Base-by-base conservation (phyloP, 1,140 invertebrate species). In the Aphaenogaster rudis region DNA sequence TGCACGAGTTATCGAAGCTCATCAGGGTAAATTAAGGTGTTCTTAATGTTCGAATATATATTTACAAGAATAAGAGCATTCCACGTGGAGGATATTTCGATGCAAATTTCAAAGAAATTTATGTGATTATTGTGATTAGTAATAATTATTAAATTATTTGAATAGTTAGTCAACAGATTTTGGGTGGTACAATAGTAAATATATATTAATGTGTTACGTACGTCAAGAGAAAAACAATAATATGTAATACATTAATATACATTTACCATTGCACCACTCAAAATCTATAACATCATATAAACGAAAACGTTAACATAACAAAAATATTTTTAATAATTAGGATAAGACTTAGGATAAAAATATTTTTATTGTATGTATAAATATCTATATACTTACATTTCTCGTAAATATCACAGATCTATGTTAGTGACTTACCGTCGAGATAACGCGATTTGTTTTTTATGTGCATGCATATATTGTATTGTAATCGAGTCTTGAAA, bases 1-100 rank as follows among this genome's bases (percentile, higher is more conserved):
- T 76, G 28, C 64, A 36, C 57, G 13, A 48, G 42, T 84, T 84
- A 84, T 84, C 80, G 69, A 74, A 84, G 80, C 69, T 63, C 69
- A 84, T 84, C 80, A 84, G 54, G n/a, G 13, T 59, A 50, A 84
- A 84, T 76, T 84, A 84, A 84, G 80, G 39, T 33, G 54, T 45
- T 11, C 57, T 74, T 84, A 82, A 74, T 74, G 67, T 50, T 36
- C 80, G 13, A 76, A 63, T 76, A 48, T 63, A 36, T n/a, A 74
- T 74, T 42, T 61, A 6, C 17, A n/a, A 36, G 33, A 15, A 15
- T n/a, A 13, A 11, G 21, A 48, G 13, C 57, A 50, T 39, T 74
- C 7, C 15, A 61, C 13, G 9, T 21, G 17, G 15, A 21, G 9
- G 5, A 36, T 13, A 45, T 81, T 39, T 33, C 6, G 1, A 48